Evolutionary conservation across 2,797 vertebrate genomes (phyloP).

Genomic region (Bradypodion pumilum): DNA sequence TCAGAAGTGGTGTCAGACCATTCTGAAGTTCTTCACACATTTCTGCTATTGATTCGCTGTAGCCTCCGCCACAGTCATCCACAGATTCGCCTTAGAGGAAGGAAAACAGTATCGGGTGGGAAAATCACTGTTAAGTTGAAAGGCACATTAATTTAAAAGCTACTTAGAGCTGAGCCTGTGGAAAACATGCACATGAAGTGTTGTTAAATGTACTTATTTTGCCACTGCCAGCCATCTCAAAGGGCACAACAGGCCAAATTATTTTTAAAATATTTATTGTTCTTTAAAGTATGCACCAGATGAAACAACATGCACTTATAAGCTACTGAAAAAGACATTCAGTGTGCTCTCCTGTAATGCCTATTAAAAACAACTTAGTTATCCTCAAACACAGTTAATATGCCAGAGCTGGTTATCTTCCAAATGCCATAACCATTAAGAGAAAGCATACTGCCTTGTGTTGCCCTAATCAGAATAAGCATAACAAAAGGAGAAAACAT

Average conservation of each 20-base stretch:
- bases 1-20: conserved; percentile 93
- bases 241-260: not conserved
- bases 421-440: not conserved
- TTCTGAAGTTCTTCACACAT: conserved; percentile 99
- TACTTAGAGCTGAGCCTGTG: not conserved
- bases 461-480: not conserved
- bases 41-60: conserved; percentile 98
- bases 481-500: not conserved
- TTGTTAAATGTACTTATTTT: not conserved
- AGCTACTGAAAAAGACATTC: not conserved
- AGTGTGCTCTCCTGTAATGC: not conserved
- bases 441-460: not conserved
- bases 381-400: conserved; percentile 12
- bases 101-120: not conserved
- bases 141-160: conserved; percentile 29
- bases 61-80: conserved; percentile 97
- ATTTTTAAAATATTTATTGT: conserved; percentile 8
- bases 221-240: not conserved
- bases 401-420: conserved; percentile 5
- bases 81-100: conserved; percentile 90
- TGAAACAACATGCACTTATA: not conserved
- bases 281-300: not conserved
- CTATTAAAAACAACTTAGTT: not conserved
- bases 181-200: conserved; percentile 16
- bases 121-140: not conserved